A percentile compares a stretch with the other conserved stretches of the same genome.
Conservation (phyloP, 1,140 invertebrate genomes). For the Sinella curviseta region DNA sequence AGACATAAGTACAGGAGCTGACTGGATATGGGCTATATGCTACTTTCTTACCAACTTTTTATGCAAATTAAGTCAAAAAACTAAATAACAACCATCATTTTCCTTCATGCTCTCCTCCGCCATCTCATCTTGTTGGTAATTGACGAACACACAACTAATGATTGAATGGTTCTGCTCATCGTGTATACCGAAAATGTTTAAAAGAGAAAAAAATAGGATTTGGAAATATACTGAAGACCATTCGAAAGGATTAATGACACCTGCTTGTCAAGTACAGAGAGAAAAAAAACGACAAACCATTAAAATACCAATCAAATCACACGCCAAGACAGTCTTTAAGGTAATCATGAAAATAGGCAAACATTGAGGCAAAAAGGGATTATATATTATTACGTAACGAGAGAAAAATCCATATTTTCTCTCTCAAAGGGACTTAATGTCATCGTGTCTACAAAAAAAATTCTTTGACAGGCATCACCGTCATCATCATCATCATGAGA, state of each 20-base stretch:
- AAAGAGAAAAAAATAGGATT: background rate
- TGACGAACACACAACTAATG: background rate
- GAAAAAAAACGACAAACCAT: background rate
- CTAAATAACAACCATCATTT: background rate
- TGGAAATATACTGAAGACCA: background rate
- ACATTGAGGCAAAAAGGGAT: background rate
- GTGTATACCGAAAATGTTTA: background rate
- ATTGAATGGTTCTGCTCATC: background rate
- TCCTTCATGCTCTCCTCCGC: background rate
- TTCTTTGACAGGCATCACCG: conserved; percentile 19
- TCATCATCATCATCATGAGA: background rate
- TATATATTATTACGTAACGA: background rate
- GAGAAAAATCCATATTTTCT: background rate
- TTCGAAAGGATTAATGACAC: background rate
- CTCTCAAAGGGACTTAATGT: conserved; percentile 15
- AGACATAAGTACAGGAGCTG: background rate
- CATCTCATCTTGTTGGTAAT: background rate
- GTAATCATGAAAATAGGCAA: background rate
- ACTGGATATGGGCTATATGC: background rate
- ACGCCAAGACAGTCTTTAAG: background rate
- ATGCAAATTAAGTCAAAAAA: conserved; percentile 3
- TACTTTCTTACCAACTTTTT: background rate
- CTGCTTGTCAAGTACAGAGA: background rate
- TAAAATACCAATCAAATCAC: background rate
- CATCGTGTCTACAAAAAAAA: conserved; percentile 5